Evolutionary conservation across 2,113 vertebrate genomes (phyloP).

Genomic region (Daphoenositta chrysoptera): DNA sequence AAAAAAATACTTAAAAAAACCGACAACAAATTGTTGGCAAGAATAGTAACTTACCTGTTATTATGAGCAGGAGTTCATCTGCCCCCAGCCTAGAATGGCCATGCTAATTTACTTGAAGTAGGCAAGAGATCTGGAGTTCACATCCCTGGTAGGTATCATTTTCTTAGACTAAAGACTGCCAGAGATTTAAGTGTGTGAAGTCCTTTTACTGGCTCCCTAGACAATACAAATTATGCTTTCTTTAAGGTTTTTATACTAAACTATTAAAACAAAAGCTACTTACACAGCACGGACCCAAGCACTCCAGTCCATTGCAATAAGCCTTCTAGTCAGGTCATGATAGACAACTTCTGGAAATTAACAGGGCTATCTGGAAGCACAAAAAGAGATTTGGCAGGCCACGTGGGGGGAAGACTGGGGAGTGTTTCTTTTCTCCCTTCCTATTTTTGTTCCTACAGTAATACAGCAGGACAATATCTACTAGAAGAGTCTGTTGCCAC

Average conservation of each 20-base stretch:
- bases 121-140: background rate
- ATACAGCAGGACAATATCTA: background rate
- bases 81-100: background rate
- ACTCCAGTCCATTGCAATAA: background rate
- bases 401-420: background rate
- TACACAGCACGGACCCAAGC: background rate
- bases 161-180: background rate
- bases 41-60: background rate
- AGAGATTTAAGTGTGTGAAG: background rate
- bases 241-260: background rate
- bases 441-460: background rate
- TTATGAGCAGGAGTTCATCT: background rate
- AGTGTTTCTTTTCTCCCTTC: background rate
- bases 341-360: background rate
- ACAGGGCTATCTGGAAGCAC: background rate
- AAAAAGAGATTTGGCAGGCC: background rate
- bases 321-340: background rate
- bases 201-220: background rate
- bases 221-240: background rate
- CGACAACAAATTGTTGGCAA: background rate
- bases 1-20: fast-evolving
- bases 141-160: background rate
- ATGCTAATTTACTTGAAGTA: background rate
- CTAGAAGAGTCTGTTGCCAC: background rate
- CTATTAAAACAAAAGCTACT: background rate